Evolutionary conservation across 2,888 invertebrate species (phyloP), one percentile per base, ranked within the genome.

Genomic region (Petrolisthes cinctipes): DNA sequence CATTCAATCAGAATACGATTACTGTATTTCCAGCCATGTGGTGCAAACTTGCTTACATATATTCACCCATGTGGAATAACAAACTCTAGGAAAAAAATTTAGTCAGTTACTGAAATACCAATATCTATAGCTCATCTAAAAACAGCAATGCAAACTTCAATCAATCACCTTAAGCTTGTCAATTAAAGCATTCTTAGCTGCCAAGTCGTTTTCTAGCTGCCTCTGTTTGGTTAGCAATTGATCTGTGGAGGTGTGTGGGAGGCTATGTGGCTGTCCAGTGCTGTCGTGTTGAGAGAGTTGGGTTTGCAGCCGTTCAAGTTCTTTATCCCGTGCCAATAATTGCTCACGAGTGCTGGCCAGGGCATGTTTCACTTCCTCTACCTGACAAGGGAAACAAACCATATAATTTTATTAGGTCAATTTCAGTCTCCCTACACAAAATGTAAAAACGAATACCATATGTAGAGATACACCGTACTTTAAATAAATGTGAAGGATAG

Each of bases 331-430:
- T 37, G 73, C 79, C 61, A 75, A 61, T 7, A 89, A 68, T 11
- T 87, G 75, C 9, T 56, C 87, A 53, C 83, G 57, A 23, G 82
- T 78, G 56, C 57, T 84, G 7, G 51, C 51, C 68, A 87, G n/a
- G n/a, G 56, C 57, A 75, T 85, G 82, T 6, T 80, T 82, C 53
- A 89, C 80, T 37, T 89, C 85, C 76, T 87, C 87, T 20, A 78
- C 81, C 89, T 89, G 73, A 51, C 20, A 6, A 71, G n/a, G 37
- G 37, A 37, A 37, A 37, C 37, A 2, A 37, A 37, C 37, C 37
- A 37, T 37, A 37, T 37, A 37, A 37, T 37, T 37, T 37, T 37
- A 37, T 37, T 37, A 37, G 37, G 37, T 37, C 37, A 37, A 37
- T 37, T 37, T 37, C 37, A 37, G 37, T 37, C 37, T 37, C 37